These are phyloP conservation scores for Drosophila falleni DNA, from an alignment of 2,888 invertebrate species.

Conservation along the genomic window DNA sequence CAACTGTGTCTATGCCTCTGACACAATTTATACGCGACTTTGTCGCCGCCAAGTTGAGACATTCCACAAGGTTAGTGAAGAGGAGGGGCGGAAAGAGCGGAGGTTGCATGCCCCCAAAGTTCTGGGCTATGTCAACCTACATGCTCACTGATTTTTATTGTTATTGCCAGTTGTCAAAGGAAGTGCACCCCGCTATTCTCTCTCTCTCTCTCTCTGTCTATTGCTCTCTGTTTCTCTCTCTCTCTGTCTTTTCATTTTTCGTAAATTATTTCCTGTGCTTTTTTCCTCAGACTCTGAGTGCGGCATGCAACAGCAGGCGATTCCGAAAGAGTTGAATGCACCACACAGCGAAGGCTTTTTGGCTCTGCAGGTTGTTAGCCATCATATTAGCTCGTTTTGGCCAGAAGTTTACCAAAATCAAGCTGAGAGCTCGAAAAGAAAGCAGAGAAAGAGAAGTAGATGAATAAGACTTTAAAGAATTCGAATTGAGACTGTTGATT, in stretches of 20 bases:
- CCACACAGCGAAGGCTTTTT: conserved; percentile 20
- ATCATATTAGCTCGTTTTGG: conserved; percentile 8
- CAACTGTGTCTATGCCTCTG: conserved; percentile 61
- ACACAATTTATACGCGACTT: conserved; percentile 70
- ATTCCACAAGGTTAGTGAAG: conserved; percentile 34
- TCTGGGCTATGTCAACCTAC: conserved; percentile 64
- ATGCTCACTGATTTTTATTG: conserved; percentile 78
- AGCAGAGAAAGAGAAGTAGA: background rate
- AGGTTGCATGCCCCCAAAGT: conserved; percentile 28
- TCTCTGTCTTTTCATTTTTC: conserved; percentile 44
- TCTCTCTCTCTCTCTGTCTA: background rate
- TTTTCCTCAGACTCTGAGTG: conserved; percentile 21
- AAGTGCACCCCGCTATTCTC: conserved; percentile 53
- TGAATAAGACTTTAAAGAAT: background rate
- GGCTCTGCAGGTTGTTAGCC: conserved; percentile 2
- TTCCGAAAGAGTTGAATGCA: conserved; percentile 52
- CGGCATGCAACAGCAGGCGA: conserved; percentile 27
- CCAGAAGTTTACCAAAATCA: background rate
- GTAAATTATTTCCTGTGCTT: conserved; percentile 71
- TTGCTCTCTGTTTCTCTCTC: background rate
- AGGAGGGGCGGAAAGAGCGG: background rate
- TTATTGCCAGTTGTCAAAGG: conserved; percentile 81
- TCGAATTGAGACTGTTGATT: background rate
- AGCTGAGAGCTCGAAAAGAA: background rate
- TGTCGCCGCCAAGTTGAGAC: conserved; percentile 68